These are phyloP conservation scores for Synergus umbraculus DNA, from an alignment of 2,888 invertebrate genomes.

Conservation along the genomic window DNA sequence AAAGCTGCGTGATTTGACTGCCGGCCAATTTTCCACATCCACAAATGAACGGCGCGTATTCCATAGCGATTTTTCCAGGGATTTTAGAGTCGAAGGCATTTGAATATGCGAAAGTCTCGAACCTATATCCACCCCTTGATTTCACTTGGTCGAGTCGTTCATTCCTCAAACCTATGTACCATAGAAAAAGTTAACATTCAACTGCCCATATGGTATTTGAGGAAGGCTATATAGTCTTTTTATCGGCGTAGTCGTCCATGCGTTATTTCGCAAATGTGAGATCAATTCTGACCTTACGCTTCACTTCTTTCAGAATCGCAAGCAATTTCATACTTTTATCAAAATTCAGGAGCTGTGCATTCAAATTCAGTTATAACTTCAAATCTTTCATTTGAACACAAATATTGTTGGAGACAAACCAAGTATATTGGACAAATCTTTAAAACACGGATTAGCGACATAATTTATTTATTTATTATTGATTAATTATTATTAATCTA, in stretches of 20 bases:
- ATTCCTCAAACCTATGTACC: slow-evolving; percentile 20
- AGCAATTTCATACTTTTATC: background rate
- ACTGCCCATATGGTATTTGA: slow-evolving; percentile 42
- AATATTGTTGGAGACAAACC: no score
- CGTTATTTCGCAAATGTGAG: slow-evolving; percentile 67
- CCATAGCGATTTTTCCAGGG: slow-evolving; percentile 33
- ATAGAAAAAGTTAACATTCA: slow-evolving; percentile 36
- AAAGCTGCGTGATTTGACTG: slow-evolving; percentile 62
- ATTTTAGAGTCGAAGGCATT: slow-evolving; percentile 22
- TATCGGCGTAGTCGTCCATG: slow-evolving; percentile 63
- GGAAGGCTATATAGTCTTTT: slow-evolving; percentile 54
- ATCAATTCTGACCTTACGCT: slow-evolving; percentile 54
- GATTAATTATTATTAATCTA: no score
- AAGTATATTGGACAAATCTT: no score
- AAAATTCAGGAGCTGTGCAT: background rate
- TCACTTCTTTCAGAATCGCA: slow-evolving; percentile 10
- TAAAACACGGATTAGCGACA: no score
- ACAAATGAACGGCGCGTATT: slow-evolving; percentile 10
- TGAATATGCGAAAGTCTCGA: slow-evolving; percentile 29
- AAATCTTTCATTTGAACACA: no score
- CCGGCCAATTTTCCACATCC: slow-evolving; percentile 52
- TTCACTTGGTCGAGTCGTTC: slow-evolving; percentile 9
- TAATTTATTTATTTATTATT: no score
- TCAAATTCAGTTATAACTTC: no score
- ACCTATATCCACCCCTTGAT: slow-evolving; percentile 21